These are phyloP conservation scores for Drosophila diplacantha DNA, from an alignment of 2,888 invertebrate genomes.

Conservation along the genomic window DNA sequence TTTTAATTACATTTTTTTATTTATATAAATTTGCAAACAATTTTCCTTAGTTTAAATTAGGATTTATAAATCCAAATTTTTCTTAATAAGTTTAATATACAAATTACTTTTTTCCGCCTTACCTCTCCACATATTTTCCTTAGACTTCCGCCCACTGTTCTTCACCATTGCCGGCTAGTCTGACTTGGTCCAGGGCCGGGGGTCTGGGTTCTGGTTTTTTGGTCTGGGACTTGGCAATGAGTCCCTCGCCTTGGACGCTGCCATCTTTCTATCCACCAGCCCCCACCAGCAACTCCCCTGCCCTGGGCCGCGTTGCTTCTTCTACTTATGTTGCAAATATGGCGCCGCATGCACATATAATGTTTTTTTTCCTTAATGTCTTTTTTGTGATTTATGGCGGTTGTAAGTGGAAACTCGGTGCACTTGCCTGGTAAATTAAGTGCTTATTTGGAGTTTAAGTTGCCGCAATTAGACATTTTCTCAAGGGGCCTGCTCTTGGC, in stretches of 20 bases:
- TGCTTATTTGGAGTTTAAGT: slow-evolving; percentile 70
- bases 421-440: slow-evolving; percentile 69
- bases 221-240: slow-evolving; percentile 57
- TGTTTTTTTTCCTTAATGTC: slow-evolving; percentile 14
- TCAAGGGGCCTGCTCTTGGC: slow-evolving; percentile 49
- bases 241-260: slow-evolving; percentile 54
- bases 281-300: slow-evolving; percentile 1
- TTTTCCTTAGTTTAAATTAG: too few species aligned
- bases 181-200: slow-evolving; percentile 11
- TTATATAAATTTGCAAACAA: too few species aligned
- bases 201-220: slow-evolving; percentile 19
- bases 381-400: slow-evolving; percentile 44
- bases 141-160: neutral
- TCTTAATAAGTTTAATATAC: too few species aligned
- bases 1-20: too few species aligned
- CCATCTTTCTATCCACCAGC: slow-evolving; percentile 30
- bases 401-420: slow-evolving; percentile 50
- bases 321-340: slow-evolving; percentile 35
- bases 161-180: slow-evolving; percentile 22
- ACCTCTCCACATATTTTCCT: too few species aligned
- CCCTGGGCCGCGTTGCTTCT: slow-evolving; percentile 21
- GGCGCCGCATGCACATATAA: slow-evolving; percentile 35
- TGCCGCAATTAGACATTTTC: slow-evolving; percentile 64
- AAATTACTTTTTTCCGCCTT: too few species aligned
- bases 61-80: too few species aligned